Base-by-base conservation (phyloP, 2,888 invertebrate genomes). In the Heliconius ethilla region DNA sequence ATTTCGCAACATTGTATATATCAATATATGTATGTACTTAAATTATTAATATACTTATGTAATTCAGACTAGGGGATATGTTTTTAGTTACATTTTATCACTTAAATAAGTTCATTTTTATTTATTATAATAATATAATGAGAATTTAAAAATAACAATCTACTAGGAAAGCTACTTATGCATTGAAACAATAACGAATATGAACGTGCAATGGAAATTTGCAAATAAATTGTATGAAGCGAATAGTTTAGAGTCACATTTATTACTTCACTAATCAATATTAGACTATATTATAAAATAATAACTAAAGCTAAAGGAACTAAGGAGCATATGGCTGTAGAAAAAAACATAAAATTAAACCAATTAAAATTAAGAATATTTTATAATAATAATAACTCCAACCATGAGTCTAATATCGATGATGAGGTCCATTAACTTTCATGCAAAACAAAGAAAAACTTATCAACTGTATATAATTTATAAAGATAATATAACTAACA, bases 11-110 rank as follows among this genome's bases (percentile, higher is more conserved):
- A 84, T 81, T 83, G 82, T 83, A 83, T 82, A 82, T 78, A 78
- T 72, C 62, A 82, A 85, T 81, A 82, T 82, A 63, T 63, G 27
- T 63, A 63, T 27, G 25, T 27, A 84, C 85, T 88, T 80, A 82
- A 77, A 88, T n/a, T n/a, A n/a, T n/a, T n/a, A n/a, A n/a, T 81
- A 88, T 82, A 85, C 81, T 87, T 87, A 87, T 82, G 81, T 87
- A 86, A 85, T 87, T 91, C 90, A 93, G 92, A 89, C 92, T 91
- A 92, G 86, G 86, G 90, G 94, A 93, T 94, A 94, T 94, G 94
- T 94, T 91, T 91, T 92, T 87, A 87, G 87, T 93, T 93, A 89
- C 90, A 88, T 84, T 85, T 85, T 92, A 93, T 92, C 92, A 92
- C 92, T 89, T 86, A 82, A 84, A 82, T 80, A 82, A 82, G 78